phyloP scores from a whole-genome alignment of 2,888 invertebrate genomes.

The Cantharis lateralis region DNA sequence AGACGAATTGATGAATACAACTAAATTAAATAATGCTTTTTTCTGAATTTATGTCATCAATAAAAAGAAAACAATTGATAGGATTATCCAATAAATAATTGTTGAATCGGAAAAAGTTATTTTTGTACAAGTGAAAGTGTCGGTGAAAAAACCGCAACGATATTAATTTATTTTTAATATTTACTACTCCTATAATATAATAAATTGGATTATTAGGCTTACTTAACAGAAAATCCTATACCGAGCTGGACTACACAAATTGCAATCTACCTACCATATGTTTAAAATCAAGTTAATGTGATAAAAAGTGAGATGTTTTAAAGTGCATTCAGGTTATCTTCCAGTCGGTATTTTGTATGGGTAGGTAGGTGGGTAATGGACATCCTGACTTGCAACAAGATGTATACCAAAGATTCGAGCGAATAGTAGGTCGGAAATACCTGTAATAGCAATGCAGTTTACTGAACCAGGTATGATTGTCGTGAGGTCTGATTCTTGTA shows the following conservation, averaged over 20 bases:
- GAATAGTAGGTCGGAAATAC: constrained; percentile 27
- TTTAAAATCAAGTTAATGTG: not conserved
- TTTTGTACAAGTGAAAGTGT: not conserved
- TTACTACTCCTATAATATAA: not conserved
- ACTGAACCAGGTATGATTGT: constrained; percentile 15
- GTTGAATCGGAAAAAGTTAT: not conserved
- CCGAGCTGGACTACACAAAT: not conserved
- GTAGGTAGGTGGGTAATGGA: constrained; percentile 14
- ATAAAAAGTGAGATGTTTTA: not conserved
- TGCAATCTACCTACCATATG: not conserved
- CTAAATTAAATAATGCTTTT: not conserved
- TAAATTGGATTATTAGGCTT: not conserved
- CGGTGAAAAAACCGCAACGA: not conserved
- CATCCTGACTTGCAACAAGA: constrained; percentile 19
- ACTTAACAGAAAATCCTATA: not conserved
- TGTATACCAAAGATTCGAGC: constrained; percentile 12
- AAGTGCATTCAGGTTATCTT: not conserved
- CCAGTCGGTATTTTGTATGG: not conserved
- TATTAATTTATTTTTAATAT: not conserved
- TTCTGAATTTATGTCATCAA: not conserved
- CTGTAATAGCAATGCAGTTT: constrained; percentile 20
- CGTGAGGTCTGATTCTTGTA: constrained; percentile 3
- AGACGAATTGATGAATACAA: not conserved
- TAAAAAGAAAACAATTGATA: not conserved
- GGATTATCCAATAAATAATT: not conserved